Percentiles rank a stretch among this genome's conserved stretches.
Evolutionary conservation across 2,888 invertebrate genomes (phyloP).

Genomic region (Lypha dubia): DNA sequence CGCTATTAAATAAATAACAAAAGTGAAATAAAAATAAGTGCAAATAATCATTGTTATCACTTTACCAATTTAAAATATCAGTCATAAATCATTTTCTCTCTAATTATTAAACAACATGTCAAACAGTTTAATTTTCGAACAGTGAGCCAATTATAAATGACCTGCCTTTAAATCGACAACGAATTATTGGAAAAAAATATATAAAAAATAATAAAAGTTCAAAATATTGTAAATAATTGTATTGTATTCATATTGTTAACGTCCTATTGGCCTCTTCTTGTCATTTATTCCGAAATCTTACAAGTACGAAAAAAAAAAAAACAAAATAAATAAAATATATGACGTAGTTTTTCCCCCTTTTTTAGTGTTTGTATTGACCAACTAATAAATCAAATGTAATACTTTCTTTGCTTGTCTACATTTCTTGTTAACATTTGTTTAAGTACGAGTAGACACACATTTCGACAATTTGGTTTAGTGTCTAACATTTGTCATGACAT

Average conservation of each 20-base stretch:
- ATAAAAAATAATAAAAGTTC: constrained; percentile 7
- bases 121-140: too few relatives aligned
- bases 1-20: too few relatives aligned
- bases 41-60: too few relatives aligned
- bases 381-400: neutral
- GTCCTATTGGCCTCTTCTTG: constrained; percentile 14
- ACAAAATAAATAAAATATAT: too few relatives aligned
- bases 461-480: constrained; percentile 5
- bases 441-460: constrained; percentile 2
- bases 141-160: too few relatives aligned
- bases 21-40: too few relatives aligned
- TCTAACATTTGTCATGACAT: constrained; percentile 31
- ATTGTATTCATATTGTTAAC: neutral
- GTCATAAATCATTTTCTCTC: too few relatives aligned
- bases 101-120: too few relatives aligned
- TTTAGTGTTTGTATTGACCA: constrained; percentile 3
- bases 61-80: too few relatives aligned
- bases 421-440: constrained; percentile 1
- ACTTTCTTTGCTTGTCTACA: neutral
- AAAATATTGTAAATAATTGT: neutral
- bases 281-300: constrained; percentile 46
- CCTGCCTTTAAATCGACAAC: neutral
- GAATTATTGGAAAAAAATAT: constrained; percentile 23
- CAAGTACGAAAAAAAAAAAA: constrained; percentile 51
- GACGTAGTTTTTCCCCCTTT: neutral